Base-by-base conservation (phyloP, 2,797 vertebrate species). In the Catostomus latipinnis region DNA sequence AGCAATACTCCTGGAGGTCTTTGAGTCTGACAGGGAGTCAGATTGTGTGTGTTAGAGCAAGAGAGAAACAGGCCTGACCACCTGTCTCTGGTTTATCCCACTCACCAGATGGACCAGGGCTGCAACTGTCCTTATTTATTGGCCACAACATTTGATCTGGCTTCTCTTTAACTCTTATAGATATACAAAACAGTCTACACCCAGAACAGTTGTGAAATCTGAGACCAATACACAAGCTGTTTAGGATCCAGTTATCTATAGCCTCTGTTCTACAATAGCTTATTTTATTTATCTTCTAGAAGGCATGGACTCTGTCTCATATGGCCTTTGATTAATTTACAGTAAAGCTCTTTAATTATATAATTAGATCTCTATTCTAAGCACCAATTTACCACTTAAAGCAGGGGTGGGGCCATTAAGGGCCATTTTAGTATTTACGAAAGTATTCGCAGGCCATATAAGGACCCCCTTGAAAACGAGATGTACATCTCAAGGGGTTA, bases 31-130 rank as follows among this genome's bases (percentile, higher is more conserved):
- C 66, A 56, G 72, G n/a, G 2, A 34, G 34, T 34, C 34, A 34
- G 1, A 34, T 58, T 52, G 65, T 69, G 61, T 75, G 18, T 49
- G 66, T 45, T 34, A 34, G 34, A 34, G 34, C 34, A 3, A 34
- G 34, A 34, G 3, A 13, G 34, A 81, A 71, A 57, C 43, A 53
- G 34, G 74, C 75, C 80, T 81, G 78, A 85, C 85, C 85, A 86
- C 87, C 85, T 88, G 87, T 87, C 82, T 52, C 56, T 65, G 48
- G 71, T 76, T 83, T 65, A 84, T 79, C 77, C 82, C 69, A 78
- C 71, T 76, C 76, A 79, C 84, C 84, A 88, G 84, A 86, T 86
- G 84, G 81, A 78, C 49, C 60, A 62, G 50, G 13, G 45, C 67
- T 66, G 57, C 80, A 11, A 53, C 60, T 57, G n/a, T 71, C 67